Evolutionary conservation across 2,797 vertebrate species (phyloP), one percentile per base, ranked within the genome.

Genomic region (Dicrostonyx torquatus): DNA sequence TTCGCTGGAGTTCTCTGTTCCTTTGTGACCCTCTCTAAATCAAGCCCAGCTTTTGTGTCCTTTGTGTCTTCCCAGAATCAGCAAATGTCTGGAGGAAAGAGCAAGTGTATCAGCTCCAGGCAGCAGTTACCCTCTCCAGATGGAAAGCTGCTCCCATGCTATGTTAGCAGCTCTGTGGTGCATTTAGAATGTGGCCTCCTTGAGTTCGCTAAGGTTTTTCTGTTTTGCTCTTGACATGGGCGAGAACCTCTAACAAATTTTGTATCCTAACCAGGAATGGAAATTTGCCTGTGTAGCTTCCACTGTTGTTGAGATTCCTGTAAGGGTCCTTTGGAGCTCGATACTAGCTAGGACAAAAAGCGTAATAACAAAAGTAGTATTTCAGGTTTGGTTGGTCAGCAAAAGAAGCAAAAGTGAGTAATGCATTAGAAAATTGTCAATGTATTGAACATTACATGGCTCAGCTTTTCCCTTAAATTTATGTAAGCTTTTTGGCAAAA

Each of bases 331-430:
- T 75, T 62, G 11, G 20, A 89, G 58, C 66, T 80, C n/a, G 60
- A 11, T 31, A 48, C n/a, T 82, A 80, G 10, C 60, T 26, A 78
- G 45, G 18, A 22, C 20, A 70, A 40, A 76, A 48, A 70, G 14
- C 37, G 73, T 26, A 50, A 62, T 7, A 53, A 37, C n/a, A 92
- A 22, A 79, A 85, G 1, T 83, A 87, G 37, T 82, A 87, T 72
- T 66, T 87, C 31, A 43, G 15, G 66, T 84, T 68, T 84, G 48
- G 70, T 77, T 77, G 77, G 55, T 96, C 43, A 48, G 66, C 31
- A 88, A 94, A 84, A 70, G 50, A 87, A 92, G 43, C 48, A 85
- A 91, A 91, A 91, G 80, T 91, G n/a, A 93, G 6, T 93, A 72
- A 89, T 70, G 55, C 45, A 29, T 55, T 73, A 13, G 26, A 64